phyloP scores from a whole-genome alignment of 2,888 invertebrate species.

The Coenonympha glycerion region DNA sequence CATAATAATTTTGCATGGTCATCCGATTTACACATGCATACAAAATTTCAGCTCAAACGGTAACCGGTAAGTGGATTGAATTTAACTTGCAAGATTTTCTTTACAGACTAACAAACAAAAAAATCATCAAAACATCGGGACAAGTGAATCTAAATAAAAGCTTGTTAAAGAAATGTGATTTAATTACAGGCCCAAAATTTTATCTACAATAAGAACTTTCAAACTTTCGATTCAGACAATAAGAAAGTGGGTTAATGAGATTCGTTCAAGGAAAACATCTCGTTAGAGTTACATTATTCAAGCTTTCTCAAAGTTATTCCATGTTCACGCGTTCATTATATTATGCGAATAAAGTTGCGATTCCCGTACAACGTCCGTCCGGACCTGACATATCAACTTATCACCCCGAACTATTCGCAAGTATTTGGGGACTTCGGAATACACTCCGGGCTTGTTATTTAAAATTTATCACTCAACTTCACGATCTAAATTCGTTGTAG shows the following conservation, averaged over 20 bases:
- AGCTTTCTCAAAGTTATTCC: constrained; percentile 71
- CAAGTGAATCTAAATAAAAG: too few relatives aligned
- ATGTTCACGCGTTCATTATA: constrained; percentile 74
- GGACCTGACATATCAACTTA: constrained; percentile 63
- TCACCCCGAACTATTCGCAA: constrained; percentile 70
- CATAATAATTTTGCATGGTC: too few relatives aligned
- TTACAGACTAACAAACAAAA: too few relatives aligned
- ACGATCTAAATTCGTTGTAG: constrained; percentile 73
- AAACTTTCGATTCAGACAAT: constrained; percentile 72
- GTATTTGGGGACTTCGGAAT: constrained; percentile 57
- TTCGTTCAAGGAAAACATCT: constrained; percentile 76
- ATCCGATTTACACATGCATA: too few relatives aligned
- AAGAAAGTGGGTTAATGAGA: constrained; percentile 75
- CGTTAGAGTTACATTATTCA: constrained; percentile 76
- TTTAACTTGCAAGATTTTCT: too few relatives aligned
- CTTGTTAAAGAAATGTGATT: constrained; percentile 34
- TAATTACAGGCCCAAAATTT: constrained; percentile 64
- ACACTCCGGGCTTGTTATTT: constrained; percentile 64
- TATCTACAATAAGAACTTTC: constrained; percentile 63
- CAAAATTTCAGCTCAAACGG: too few relatives aligned
- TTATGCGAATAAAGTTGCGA: constrained; percentile 65
- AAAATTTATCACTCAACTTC: constrained; percentile 76
- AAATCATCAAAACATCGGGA: too few relatives aligned
- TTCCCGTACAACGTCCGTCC: constrained; percentile 49
- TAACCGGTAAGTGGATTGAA: too few relatives aligned